Evolutionary conservation across 2,113 vertebrate species (phyloP), one percentile per base, ranked within the genome.

Genomic region (Accipiter virgatus): DNA sequence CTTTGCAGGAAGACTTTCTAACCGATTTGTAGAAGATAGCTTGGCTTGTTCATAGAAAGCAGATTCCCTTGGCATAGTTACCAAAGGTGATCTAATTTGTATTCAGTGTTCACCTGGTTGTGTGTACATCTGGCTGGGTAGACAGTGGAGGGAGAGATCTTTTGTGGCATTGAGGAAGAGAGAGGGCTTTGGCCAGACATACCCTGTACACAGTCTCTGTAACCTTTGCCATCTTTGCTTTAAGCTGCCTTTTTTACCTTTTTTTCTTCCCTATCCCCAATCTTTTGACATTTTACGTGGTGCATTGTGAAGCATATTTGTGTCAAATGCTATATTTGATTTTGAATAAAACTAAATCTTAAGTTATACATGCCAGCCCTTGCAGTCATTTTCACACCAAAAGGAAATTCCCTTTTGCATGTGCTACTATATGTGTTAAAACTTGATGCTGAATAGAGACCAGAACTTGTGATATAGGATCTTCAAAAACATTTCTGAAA

Each of bases 401-500:
- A 63, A 81, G 43, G 38, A 73, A 71, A 71, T 58, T 42, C 62
- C 5, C 38, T 81, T 83, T 91, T 63, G 59, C 15, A 6, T 63
- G 26, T 66, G 55, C 17, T 83, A 13, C 8, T 55, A 9, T 61
- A 32, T 29, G 8, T 34, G 7, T 83, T 84, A 65, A 74, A 88
- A 75, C 27, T 52, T 53, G 17, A 43, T 77, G n/a, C 75, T 94
- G 50, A 73, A 13, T 62, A 70, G 63, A 36, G 32, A 79, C 8
- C 26, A 45, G 48, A 66, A 61, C 7, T n/a, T 81, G 11, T 50
- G 13, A 50, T 66, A 55, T 2, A 81, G 65, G 72, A 70, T 62
- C 73, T 61, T 95, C 80, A 95, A 96, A 93, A 96, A 81, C 10
- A 70, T n/a, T 74, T 81, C 95, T 67, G 6, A 61, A 91, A 94